Evolutionary conservation across 2,888 invertebrate genomes (phyloP).

Genomic region (Drosophila setosimentum): DNA sequence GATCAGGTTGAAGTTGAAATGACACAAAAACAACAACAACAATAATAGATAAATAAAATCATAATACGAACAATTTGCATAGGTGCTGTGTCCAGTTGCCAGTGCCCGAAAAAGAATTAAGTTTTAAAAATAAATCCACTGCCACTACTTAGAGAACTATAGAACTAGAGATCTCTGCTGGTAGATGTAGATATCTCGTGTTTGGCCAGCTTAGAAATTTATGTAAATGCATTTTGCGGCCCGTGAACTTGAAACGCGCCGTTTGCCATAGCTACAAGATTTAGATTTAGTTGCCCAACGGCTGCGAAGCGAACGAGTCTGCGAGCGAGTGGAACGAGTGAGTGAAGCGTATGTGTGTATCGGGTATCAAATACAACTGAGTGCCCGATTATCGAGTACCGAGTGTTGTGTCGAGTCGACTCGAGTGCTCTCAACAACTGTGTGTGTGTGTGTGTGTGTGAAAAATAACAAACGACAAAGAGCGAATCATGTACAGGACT

Average conservation of each 20-base stretch:
- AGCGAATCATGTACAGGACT: constrained; percentile 59
- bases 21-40: constrained; percentile 15
- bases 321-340: neutral
- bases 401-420: neutral
- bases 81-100: constrained; percentile 67
- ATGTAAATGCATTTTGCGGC: constrained; percentile 69
- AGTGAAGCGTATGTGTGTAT: constrained; percentile 4
- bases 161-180: constrained; percentile 18
- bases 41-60: constrained; percentile 4
- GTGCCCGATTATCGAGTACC: constrained; percentile 10
- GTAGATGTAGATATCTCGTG: constrained; percentile 36
- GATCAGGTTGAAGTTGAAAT: constrained; percentile 37
- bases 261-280: constrained; percentile 15
- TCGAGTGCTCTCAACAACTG: neutral
- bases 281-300: constrained; percentile 56
- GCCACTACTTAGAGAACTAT: constrained; percentile 7
- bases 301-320: constrained; percentile 59
- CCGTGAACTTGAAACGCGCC: constrained; percentile 75
- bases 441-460: neutral
- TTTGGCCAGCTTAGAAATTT: constrained; percentile 65
- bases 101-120: constrained; percentile 41
- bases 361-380: constrained; percentile 9
- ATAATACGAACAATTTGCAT: constrained; percentile 60
- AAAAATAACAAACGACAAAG: constrained; percentile 25
- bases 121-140: constrained; percentile 50